Evolutionary conservation across 2,113 vertebrate genomes (phyloP).

Genomic region (Corynorhinus townsendii): DNA sequence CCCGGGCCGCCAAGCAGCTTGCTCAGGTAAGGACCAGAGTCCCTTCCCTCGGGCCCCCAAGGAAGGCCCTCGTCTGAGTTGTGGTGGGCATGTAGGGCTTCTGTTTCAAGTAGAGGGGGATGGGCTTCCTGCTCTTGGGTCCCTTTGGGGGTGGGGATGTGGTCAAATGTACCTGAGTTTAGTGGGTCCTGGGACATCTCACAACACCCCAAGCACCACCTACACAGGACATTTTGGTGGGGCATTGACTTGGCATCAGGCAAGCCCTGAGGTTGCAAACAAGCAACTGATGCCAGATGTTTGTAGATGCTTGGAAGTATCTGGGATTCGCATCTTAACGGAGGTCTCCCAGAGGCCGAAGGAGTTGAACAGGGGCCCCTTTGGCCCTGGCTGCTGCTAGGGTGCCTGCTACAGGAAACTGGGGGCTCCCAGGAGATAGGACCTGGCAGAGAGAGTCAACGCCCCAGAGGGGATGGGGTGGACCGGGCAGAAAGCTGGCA

Average conservation of each 20-base stretch:
- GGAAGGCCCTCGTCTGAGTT: background rate
- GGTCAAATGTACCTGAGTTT: background rate
- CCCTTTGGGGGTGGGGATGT: background rate
- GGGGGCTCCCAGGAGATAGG: background rate
- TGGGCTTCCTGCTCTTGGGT: background rate
- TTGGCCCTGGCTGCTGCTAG: background rate
- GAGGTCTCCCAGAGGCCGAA: background rate
- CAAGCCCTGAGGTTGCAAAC: background rate
- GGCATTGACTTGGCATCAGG: background rate
- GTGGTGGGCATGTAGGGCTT: background rate
- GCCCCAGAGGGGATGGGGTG: background rate
- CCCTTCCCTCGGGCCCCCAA: too few species aligned
- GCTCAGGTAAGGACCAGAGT: conserved; percentile 59
- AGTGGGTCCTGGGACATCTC: background rate
- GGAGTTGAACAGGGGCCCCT: background rate
- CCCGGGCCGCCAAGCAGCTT: conserved; percentile 22
- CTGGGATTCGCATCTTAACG: background rate
- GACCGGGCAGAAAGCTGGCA: too few species aligned
- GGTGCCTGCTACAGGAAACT: background rate
- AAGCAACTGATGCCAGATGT: background rate
- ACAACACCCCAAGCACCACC: background rate
- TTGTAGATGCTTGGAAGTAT: background rate
- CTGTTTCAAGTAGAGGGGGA: background rate
- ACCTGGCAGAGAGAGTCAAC: background rate
- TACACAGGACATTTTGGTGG: background rate